Evolutionary conservation across 2,113 vertebrate genomes (phyloP).

Genomic region (Phalacrocorax carbo): DNA sequence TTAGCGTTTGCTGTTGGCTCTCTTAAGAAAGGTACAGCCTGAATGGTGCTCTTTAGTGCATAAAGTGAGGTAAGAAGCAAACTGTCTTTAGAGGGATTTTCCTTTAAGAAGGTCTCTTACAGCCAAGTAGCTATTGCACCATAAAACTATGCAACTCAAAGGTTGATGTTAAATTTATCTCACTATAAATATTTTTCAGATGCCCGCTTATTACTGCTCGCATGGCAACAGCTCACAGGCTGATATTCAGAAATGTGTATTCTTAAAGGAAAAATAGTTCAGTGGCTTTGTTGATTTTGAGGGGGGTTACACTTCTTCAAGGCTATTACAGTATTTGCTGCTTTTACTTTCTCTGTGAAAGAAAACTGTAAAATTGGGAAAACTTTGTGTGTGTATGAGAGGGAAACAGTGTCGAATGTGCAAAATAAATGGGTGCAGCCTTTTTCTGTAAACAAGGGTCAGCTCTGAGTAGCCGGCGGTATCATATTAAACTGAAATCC

Average conservation of each 20-base stretch:
- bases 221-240: neutral
- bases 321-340: neutral
- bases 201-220: neutral
- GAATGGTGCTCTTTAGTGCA: neutral
- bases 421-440: neutral
- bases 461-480: neutral
- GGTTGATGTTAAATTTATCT: constrained; percentile 57
- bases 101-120: neutral
- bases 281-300: neutral
- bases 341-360: neutral
- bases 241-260: neutral
- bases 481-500: neutral
- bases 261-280: neutral
- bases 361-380: neutral
- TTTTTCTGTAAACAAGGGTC: neutral
- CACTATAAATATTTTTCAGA: constrained; percentile 47
- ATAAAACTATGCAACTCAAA: constrained; percentile 14
- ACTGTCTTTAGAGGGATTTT: neutral
- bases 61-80: neutral
- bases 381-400: neutral
- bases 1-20: rapidly evolving
- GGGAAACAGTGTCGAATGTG: neutral
- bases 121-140: neutral
- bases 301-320: neutral
- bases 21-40: neutral